These are phyloP conservation scores for Cervus canadensis DNA, from an alignment of 2,113 vertebrate species.

Conservation along the genomic window DNA sequence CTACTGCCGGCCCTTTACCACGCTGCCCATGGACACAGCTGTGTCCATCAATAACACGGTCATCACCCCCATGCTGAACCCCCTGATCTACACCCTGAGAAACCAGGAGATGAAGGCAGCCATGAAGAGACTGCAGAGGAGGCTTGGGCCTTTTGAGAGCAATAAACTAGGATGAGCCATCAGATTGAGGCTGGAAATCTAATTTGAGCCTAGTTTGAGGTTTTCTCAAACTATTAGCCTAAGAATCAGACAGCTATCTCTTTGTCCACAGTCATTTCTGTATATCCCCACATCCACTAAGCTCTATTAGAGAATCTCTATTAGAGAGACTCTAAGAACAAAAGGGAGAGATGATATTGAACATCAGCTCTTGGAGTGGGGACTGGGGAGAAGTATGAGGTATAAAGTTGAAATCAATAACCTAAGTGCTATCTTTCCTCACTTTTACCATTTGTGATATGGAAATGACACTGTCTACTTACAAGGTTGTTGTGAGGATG, in stretches of 20 bases:
- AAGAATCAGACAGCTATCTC: not conserved
- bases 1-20: constrained; percentile 58
- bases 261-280: not conserved
- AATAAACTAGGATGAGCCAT: not conserved
- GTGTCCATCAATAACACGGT: constrained; percentile 60
- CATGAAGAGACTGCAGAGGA: constrained; percentile 53
- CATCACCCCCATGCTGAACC: constrained; percentile 66
- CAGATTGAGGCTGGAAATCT: not conserved
- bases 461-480: not conserved
- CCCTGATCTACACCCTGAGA: constrained; percentile 66
- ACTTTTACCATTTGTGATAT: not conserved
- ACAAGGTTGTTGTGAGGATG: not conserved
- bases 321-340: not conserved
- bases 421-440: not conserved
- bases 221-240: not conserved
- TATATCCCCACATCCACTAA: not conserved
- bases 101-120: constrained; percentile 68
- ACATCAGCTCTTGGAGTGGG: not conserved
- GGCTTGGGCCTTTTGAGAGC: not conserved
- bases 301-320: not conserved
- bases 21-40: constrained; percentile 52
- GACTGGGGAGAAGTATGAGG: not conserved
- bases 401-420: not conserved
- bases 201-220: not conserved
- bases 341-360: not conserved